Evolutionary conservation across 2,888 invertebrate genomes (phyloP).

Genomic region (Caenorhabditis sp.): DNA sequence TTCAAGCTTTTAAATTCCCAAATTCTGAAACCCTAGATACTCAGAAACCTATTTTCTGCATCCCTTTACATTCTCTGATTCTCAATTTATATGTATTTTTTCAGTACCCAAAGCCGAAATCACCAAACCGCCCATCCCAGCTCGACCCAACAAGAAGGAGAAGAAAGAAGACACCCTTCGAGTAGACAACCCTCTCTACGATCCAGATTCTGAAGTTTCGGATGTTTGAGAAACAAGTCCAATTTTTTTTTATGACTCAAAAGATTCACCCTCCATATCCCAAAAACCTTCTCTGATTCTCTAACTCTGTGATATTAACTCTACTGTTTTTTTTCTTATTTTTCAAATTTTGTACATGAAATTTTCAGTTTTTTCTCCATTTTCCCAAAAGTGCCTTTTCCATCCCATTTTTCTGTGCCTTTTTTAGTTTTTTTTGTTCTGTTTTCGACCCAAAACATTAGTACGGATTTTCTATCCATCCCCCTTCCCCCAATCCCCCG

Average conservation of each 20-base stretch:
- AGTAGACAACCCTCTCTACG: slow-evolving; percentile 71
- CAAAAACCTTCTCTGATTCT: slow-evolving; percentile 25
- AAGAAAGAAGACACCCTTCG: slow-evolving; percentile 56
- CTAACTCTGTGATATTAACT: slow-evolving; percentile 28
- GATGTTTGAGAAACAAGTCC: slow-evolving; percentile 52
- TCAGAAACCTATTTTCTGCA: neutral
- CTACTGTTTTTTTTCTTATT: neutral
- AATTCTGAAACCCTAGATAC: too few relatives aligned
- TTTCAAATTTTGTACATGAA: slow-evolving; percentile 49
- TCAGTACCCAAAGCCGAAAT: slow-evolving; percentile 57
- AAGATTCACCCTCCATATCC: neutral
- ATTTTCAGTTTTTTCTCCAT: slow-evolving; percentile 46
- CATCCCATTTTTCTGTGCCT: slow-evolving; percentile 11
- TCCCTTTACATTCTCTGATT: too few relatives aligned
- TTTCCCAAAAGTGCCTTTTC: slow-evolving; percentile 41
- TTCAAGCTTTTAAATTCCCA: too few relatives aligned
- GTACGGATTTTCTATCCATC: neutral
- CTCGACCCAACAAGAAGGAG: slow-evolving; percentile 66
- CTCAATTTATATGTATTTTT: slow-evolving; percentile 11
- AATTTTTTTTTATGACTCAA: neutral
- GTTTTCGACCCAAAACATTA: neutral
- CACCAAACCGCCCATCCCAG: slow-evolving; percentile 66
- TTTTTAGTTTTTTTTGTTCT: neutral
- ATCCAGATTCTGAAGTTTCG: slow-evolving; percentile 65
- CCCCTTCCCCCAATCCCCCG: slow-evolving; percentile 51